Evolutionary conservation across 2,113 vertebrate species (phyloP).

Genomic region (Spheniscus mendiculus): DNA sequence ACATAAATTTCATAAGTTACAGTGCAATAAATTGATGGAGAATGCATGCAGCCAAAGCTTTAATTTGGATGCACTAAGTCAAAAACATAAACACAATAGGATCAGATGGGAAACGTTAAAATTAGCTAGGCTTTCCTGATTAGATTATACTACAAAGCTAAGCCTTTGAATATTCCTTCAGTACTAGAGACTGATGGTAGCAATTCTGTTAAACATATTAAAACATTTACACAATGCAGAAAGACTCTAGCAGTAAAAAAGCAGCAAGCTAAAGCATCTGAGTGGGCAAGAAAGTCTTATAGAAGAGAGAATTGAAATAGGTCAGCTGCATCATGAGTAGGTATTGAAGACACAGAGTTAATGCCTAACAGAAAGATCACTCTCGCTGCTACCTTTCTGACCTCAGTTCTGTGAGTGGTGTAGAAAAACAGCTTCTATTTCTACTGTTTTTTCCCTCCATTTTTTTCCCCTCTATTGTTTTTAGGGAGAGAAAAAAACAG

Average conservation of each 20-base stretch:
- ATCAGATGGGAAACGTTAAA: background rate
- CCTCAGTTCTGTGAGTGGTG: background rate
- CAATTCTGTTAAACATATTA: background rate
- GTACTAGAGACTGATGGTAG: background rate
- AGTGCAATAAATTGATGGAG: background rate
- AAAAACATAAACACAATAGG: background rate
- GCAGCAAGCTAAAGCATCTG: rapidly evolving
- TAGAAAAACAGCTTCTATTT: background rate
- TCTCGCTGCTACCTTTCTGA: background rate
- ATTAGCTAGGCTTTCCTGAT: background rate
- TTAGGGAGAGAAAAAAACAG: background rate
- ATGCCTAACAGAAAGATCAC: background rate
- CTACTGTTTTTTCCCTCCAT: background rate
- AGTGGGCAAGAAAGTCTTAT: background rate
- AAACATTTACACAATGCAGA: background rate
- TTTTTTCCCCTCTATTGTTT: background rate
- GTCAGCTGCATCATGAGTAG: background rate
- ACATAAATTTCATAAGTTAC: background rate
- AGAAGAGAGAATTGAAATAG: background rate
- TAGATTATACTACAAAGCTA: background rate
- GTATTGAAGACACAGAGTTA: background rate
- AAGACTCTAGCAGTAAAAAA: background rate
- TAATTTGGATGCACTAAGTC: background rate
- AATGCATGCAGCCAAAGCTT: background rate
- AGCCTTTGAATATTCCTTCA: background rate